Base-by-base conservation (phyloP, 2,113 vertebrate species). In the Barnardius zonarius region DNA sequence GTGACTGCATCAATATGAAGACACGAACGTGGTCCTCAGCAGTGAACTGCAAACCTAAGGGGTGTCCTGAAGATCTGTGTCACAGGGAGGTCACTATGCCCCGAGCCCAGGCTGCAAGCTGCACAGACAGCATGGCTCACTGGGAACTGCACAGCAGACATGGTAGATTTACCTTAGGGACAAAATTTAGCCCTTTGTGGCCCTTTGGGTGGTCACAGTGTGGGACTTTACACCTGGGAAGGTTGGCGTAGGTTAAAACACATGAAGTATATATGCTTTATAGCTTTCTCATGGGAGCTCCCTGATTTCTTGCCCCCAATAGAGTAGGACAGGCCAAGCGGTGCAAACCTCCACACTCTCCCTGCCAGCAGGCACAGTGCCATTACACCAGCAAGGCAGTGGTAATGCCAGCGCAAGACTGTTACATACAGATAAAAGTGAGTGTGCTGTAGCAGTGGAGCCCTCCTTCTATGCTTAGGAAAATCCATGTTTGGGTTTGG, bases 371-470 rank as follows among this genome's bases (percentile, higher is more conserved):
- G 77, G 24, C 61, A 48, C 64, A 33, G 74, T 18, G 64, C 61
- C 81, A 25, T 28, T 10, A 23, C 48, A 31, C 11, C 73, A n/a
- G 39, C 0, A 8, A 48, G 48, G 63, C 39, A 63, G 46, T 1
- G 0, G 6, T 23, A 61, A 30, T 74, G 37, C 33, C 68, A 54
- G 30, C 75, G 39, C 51, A 23, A 3, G 18, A 48, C 19, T 4
- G 14, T 24, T 5, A 30, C 44, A n/a, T 18, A 2, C 0, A 24
- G 64, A 28, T 49, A 33, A 27, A 80, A 57, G 39, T 11, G 39
- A 83, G 44, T 9, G 8, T 0, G 0, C 48, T 75, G 6, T 4
- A 27, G 30, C 1, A 22, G 16, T 11, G 41, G 33, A 33, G 17
- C 3, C 30, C 66, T 30, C 14, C 23, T 28, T 17, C 14, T 2